phyloP scores from a whole-genome alignment of 2,797 vertebrate genomes.

The Triplophysa yarkandensis region DNA sequence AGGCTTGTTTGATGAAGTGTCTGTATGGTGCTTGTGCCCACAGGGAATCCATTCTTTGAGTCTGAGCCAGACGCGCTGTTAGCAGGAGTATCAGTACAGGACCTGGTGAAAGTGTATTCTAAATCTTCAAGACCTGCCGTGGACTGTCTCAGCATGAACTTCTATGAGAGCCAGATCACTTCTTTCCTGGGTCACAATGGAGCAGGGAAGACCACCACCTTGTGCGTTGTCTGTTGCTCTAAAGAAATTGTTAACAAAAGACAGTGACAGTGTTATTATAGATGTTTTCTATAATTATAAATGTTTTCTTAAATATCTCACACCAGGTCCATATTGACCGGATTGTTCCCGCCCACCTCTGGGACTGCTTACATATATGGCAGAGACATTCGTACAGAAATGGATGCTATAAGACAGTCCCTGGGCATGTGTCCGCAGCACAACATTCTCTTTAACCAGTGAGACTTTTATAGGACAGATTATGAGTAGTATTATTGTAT shows the following conservation, averaged over 20 bases:
- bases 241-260: too few relatives aligned
- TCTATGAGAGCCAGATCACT: conserved; percentile 95
- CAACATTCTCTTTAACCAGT: conserved; percentile 95
- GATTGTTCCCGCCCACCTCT: conserved; percentile 89
- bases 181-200: conserved; percentile 96
- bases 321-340: conserved; percentile 89
- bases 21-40: conserved; percentile 37
- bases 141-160: conserved; percentile 87
- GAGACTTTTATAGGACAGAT: conserved; percentile 67
- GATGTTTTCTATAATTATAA: neutral
- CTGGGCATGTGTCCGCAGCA: conserved; percentile 74
- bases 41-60: conserved; percentile 87
- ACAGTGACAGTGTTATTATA: too few relatives aligned
- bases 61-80: conserved; percentile 81
- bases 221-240: conserved; percentile 76
- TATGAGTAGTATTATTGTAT: neutral
- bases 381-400: conserved; percentile 86
- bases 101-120: conserved; percentile 87
- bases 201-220: conserved; percentile 94
- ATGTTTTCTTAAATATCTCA: neutral
- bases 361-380: conserved; percentile 89
- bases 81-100: conserved; percentile 86
- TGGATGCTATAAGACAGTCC: conserved; percentile 81
- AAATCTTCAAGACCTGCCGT: conserved; percentile 81
- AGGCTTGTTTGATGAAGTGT: neutral